Evolutionary conservation across 2,888 invertebrate species (phyloP), one percentile per base, ranked within the genome.

Genomic region (Latrodectus elegans): DNA sequence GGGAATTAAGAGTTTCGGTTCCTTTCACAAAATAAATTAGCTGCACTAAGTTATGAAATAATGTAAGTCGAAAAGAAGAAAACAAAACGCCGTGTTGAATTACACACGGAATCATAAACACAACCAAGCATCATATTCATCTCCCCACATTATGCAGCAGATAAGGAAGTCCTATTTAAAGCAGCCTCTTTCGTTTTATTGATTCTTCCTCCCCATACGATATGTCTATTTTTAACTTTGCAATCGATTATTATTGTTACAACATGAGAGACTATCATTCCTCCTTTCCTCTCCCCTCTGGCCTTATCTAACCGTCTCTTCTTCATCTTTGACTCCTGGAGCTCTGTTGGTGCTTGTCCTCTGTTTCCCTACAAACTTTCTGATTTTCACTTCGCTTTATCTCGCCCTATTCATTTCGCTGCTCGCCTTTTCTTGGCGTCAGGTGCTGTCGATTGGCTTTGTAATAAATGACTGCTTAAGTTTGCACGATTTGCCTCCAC

Each of bases 181-280:
- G 81, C n/a, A 15, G 8, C 12, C 76, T 73, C 73, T n/a, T 67
- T 81, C 67, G 49, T 81, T 81, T 74, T 81, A 81, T 81, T 81
- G 81, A 81, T 81, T 74, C 65, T 17, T 52, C 26, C 53, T 52
- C 74, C 60, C 52, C 67, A 53, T 65, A 74, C 73, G 67, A 74
- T 64, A 74, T 73, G 73, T 81, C 73, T 81, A 74, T 81, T 81
- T 81, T 74, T 74, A 80, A 72, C 81, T 67, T 51, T 65, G 67
- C 81, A 52, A 81, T 81, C 81, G 81, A 81, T 81, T 74, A 81
- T 60, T 60, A 60, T 60, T 60, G 60, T 60, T 38, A 38, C 38
- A 38, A 38, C 38, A 60, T 60, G n/a, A 12, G 60, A 60, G 60
- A 60, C 60, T 12, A 12, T 60, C 60, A 6, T n/a, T 60, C 60